phyloP scores from a whole-genome alignment of 1,140 invertebrate species.

The Pogonus chalceus region DNA sequence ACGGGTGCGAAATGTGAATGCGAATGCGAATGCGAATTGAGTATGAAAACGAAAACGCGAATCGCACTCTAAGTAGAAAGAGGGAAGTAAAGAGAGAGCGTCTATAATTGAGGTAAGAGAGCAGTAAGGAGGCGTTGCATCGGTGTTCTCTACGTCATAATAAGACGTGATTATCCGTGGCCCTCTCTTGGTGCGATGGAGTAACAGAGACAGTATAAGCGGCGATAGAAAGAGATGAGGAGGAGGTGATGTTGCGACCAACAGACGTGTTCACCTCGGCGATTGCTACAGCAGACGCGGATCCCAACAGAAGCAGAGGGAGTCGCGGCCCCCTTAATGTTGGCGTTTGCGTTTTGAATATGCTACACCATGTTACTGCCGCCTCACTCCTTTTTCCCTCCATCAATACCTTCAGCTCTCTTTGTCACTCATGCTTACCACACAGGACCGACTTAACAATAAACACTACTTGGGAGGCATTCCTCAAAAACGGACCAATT shows the following conservation, averaged over 20 bases:
- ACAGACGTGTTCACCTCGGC: neutral
- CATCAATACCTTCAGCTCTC: too few relatives aligned
- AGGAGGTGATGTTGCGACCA: neutral
- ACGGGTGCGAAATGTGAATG: too few relatives aligned
- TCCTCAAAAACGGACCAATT: too few relatives aligned
- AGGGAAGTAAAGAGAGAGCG: too few relatives aligned
- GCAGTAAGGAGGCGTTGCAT: constrained; percentile 12
- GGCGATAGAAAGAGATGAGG: neutral
- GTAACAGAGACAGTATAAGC: neutral
- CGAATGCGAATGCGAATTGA: too few relatives aligned
- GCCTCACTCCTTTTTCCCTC: too few relatives aligned
- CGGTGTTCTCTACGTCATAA: constrained; percentile 14
- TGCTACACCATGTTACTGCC: constrained; percentile 8
- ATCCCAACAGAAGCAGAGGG: constrained; percentile 1
- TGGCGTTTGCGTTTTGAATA: constrained; percentile 16
- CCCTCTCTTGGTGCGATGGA: neutral
- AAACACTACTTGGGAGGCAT: too few relatives aligned
- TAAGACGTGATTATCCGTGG: constrained; percentile 17
- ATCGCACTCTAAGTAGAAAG: too few relatives aligned
- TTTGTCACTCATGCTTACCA: too few relatives aligned
- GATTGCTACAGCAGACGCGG: neutral
- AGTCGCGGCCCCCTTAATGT: constrained; percentile 9
- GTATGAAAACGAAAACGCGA: too few relatives aligned
- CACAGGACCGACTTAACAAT: too few relatives aligned
- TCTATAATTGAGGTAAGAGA: constrained; percentile 4